These are phyloP conservation scores for Oxyura jamaicensis DNA, from an alignment of 2,113 vertebrate species.

Conservation along the genomic window DNA sequence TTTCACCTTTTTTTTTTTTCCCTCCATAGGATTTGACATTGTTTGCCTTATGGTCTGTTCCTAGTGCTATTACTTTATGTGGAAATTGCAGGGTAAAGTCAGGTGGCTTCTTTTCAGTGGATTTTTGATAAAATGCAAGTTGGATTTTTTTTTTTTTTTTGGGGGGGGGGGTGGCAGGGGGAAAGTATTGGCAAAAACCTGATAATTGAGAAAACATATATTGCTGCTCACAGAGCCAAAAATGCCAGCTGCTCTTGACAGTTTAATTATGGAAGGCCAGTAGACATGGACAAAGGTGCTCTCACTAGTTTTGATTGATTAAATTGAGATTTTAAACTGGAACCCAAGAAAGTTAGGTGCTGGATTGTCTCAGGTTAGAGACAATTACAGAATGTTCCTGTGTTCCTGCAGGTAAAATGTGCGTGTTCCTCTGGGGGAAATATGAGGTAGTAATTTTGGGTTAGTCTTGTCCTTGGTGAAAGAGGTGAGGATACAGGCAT, in stretches of 20 bases:
- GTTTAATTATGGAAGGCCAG: not conserved
- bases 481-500: not conserved
- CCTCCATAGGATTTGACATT: not conserved
- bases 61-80: not conserved
- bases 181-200: not conserved
- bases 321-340: not conserved
- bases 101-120: not conserved
- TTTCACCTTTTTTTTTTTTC: not conserved
- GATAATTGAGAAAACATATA: not conserved
- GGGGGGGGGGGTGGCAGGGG: not conserved
- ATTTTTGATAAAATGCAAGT: not conserved
- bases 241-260: not conserved
- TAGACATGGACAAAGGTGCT: not conserved
- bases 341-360: fast-evolving
- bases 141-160: too few species aligned
- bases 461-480: not conserved
- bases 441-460: not conserved
- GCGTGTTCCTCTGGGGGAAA: not conserved
- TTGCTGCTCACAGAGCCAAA: not conserved
- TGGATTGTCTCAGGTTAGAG: not conserved
- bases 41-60: not conserved
- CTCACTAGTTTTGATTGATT: not conserved
- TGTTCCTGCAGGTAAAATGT: not conserved
- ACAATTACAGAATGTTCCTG: not conserved
- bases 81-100: not conserved